phyloP scores from a whole-genome alignment of 2,797 vertebrate species.

The Gambusia yucatana region DNA sequence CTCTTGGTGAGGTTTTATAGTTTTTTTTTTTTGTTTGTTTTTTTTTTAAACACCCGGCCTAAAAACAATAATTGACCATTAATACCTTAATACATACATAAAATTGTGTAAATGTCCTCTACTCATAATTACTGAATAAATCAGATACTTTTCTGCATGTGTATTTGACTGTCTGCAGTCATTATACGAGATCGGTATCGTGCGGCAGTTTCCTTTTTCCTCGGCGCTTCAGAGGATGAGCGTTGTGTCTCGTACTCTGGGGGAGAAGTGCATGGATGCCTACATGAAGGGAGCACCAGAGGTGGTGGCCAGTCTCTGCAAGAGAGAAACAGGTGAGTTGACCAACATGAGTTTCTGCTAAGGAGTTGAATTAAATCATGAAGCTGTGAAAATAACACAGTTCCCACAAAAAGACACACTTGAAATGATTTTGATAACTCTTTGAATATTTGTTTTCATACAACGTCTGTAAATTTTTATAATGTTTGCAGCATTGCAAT shows the following conservation, averaged over 20 bases:
- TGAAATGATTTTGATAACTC: not conserved
- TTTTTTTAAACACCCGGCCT: not conserved
- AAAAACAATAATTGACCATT: not conserved
- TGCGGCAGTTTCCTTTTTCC: slow-evolving; percentile 98
- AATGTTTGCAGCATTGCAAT: not conserved
- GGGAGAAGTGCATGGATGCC: slow-evolving; percentile 95
- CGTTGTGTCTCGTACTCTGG: slow-evolving; percentile 89
- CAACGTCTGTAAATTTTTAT: not conserved
- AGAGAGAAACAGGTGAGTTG: slow-evolving; percentile 88
- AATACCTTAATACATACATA: not conserved
- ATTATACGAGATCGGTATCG: slow-evolving; percentile 94
- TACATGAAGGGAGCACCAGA: slow-evolving; percentile 97
- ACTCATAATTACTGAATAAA: not conserved
- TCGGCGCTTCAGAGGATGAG: slow-evolving; percentile 95
- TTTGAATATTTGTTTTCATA: not conserved
- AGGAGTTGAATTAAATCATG: not conserved
- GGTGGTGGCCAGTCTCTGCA: slow-evolving; percentile 92
- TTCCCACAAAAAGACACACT: not conserved
- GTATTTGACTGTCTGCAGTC: slow-evolving; percentile 73
- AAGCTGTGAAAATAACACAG: not conserved
- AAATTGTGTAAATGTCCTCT: not conserved
- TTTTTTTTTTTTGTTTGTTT: too few relatives aligned
- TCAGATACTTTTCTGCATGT: not conserved
- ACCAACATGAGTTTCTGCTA: not conserved
- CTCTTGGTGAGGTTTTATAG: not conserved